phyloP scores from a whole-genome alignment of 2,113 vertebrate species.

The Lycocorax pyrrhopterus region DNA sequence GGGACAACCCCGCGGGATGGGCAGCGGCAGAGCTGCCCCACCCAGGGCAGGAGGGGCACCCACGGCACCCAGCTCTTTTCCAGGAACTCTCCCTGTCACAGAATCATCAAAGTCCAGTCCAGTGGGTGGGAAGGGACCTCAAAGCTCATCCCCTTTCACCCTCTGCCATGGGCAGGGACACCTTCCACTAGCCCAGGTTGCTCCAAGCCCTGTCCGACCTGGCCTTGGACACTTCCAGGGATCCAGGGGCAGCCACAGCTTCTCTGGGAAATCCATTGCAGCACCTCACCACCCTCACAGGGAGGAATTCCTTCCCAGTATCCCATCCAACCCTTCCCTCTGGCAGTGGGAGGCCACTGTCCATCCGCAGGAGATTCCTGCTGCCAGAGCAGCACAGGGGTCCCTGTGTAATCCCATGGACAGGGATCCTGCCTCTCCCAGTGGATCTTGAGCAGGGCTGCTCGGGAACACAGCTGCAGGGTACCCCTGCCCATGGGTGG shows the following conservation, averaged over 20 bases:
- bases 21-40: not conserved
- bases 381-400: not conserved
- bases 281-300: not conserved
- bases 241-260: not conserved
- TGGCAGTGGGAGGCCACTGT: not conserved
- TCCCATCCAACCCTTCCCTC: not conserved
- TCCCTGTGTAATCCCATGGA: fast-evolving
- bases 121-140: not conserved
- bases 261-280: not conserved
- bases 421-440: not conserved
- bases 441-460: not conserved
- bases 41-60: not conserved
- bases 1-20: fast-evolving
- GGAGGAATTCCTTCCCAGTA: not conserved
- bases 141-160: not conserved
- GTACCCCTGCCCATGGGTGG: not conserved
- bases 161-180: not conserved
- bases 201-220: fast-evolving
- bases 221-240: not conserved
- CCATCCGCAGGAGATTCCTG: not conserved
- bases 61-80: not conserved
- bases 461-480: not conserved
- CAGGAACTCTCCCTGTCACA: not conserved
- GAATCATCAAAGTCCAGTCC: not conserved
- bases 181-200: fast-evolving